phyloP scores from a whole-genome alignment of 1,140 invertebrate genomes.

The Zaprionus camerounensis region DNA sequence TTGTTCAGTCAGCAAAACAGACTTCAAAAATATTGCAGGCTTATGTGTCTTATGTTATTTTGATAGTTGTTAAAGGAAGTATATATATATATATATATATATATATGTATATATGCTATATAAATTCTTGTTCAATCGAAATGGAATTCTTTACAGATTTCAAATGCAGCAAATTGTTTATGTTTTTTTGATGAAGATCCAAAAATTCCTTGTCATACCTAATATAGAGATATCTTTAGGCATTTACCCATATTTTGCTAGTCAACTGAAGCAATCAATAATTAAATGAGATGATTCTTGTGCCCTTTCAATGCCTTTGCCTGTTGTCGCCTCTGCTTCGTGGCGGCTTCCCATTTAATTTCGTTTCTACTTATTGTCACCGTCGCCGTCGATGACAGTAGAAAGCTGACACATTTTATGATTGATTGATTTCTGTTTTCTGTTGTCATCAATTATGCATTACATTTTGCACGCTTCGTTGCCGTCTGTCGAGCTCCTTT shows the following conservation, averaged over 20 bases:
- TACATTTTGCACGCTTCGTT: conserved; percentile 73
- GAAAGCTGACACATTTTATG: conserved; percentile 72
- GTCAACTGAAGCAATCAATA: not conserved
- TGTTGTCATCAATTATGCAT: conserved; percentile 74
- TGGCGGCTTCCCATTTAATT: not conserved
- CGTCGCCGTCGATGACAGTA: conserved; percentile 18
- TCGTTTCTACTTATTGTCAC: conserved; percentile 1
- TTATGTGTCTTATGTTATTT: no score
- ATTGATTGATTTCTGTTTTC: conserved; percentile 80
- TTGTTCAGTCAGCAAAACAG: not conserved
- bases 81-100: no score
- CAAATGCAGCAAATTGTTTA: not conserved
- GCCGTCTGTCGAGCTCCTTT: conserved; percentile 45
- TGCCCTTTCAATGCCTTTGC: not conserved
- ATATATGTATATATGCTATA: not conserved
- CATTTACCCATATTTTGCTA: not conserved
- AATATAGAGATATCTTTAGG: not conserved
- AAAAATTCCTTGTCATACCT: not conserved
- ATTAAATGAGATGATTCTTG: conserved; percentile 13
- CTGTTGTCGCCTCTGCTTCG: not conserved
- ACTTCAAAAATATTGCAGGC: not conserved
- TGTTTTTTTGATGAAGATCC: no score
- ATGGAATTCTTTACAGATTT: not conserved
- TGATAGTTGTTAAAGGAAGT: no score
- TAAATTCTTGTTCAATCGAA: not conserved